A percentile compares a stretch with the other conserved stretches of the same genome.
Evolutionary conservation across 2,888 invertebrate genomes (phyloP).

Genomic region (Platyscelio sp.): DNA sequence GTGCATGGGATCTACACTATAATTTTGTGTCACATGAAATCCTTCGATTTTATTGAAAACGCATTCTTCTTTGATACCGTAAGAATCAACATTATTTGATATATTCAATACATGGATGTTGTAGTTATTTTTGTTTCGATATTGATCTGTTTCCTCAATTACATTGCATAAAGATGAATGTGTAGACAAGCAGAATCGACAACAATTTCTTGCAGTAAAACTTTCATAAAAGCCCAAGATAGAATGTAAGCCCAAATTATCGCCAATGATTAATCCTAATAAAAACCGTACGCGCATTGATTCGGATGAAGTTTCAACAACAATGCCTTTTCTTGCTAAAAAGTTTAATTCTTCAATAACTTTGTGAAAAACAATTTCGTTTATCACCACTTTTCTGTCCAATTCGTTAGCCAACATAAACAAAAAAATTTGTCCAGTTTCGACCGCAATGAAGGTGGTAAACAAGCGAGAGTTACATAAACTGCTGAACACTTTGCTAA

Average conservation of each 20-base stretch:
- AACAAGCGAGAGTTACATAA: conserved; percentile 56
- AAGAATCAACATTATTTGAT: conserved; percentile 19
- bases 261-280: no score
- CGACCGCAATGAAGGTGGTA: conserved; percentile 61
- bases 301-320: no score
- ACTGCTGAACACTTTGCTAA: conserved; percentile 65
- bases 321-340: no score
- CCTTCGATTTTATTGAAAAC: conserved; percentile 42
- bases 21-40: conserved; percentile 63
- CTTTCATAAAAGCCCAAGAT: conserved; percentile 61
- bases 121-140: conserved; percentile 47
- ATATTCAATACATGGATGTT: conserved; percentile 9
- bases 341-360: no score
- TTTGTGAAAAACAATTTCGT: no score
- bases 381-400: no score
- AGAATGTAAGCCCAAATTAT: no score
- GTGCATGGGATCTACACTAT: conserved; percentile 70
- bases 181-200: conserved; percentile 64
- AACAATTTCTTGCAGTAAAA: conserved; percentile 51
- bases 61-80: conserved; percentile 57
- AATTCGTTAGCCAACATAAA: no score
- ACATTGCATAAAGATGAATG: conserved; percentile 38
- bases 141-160: conserved; percentile 54
- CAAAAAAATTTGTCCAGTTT: no score
- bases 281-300: no score